Conservation (phyloP, 2,888 invertebrate species). For the Lacanobia wlatinum region DNA sequence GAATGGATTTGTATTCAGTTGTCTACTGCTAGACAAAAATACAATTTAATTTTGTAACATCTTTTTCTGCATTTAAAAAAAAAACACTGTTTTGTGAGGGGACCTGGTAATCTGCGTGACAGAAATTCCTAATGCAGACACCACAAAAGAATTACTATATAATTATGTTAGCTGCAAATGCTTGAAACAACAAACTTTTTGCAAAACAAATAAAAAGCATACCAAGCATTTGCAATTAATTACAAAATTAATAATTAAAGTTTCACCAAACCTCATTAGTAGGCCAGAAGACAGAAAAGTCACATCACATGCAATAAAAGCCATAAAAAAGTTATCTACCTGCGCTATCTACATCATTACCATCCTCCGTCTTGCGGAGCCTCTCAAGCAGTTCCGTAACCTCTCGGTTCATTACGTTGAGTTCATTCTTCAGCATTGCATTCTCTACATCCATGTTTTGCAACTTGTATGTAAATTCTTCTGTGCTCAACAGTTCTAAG, state of each 20-base stretch:
- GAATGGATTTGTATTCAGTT: too few species aligned
- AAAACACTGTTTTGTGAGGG: too few species aligned
- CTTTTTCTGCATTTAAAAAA: too few species aligned
- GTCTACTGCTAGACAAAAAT: too few species aligned
- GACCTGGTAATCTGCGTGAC: too few species aligned
- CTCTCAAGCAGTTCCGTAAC: slow-evolving; percentile 79
- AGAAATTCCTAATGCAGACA: too few species aligned
- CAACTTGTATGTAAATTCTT: slow-evolving; percentile 75
- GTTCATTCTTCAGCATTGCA: slow-evolving; percentile 87
- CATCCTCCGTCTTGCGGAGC: slow-evolving; percentile 81
- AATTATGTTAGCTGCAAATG: too few species aligned
- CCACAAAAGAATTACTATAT: too few species aligned
- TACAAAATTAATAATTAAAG: slow-evolving; percentile 5
- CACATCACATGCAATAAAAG: slow-evolving; percentile 34
- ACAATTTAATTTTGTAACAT: too few species aligned
- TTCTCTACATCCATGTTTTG: slow-evolving; percentile 87
- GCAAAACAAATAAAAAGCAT: neutral
- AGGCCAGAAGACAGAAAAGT: slow-evolving; percentile 1
- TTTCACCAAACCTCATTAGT: slow-evolving; percentile 24
- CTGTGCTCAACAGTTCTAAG: slow-evolving; percentile 72
- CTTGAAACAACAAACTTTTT: neutral
- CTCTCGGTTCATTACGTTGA: slow-evolving; percentile 84
- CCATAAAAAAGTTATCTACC: slow-evolving; percentile 62
- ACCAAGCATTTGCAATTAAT: neutral
- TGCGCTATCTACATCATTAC: slow-evolving; percentile 77